These are phyloP conservation scores for Beaufortia kweichowensis DNA, from an alignment of 2,113 vertebrate genomes.

Conservation along the genomic window DNA sequence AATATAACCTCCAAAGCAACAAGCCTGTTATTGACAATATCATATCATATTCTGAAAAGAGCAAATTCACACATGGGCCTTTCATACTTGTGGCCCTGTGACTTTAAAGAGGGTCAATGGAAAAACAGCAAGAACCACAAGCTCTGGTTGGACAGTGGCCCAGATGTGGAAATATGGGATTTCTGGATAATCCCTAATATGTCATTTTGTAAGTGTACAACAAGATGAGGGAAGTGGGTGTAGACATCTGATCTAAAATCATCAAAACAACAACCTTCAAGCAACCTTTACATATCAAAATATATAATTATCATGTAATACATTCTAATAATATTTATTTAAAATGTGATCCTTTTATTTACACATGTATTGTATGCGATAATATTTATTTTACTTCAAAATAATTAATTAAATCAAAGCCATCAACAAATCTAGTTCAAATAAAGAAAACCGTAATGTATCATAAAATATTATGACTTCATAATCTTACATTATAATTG, in stretches of 20 bases:
- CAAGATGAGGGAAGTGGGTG: constrained; percentile 8
- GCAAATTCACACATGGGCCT: constrained; percentile 25
- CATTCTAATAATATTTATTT: background rate
- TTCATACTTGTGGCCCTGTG: constrained; percentile 22
- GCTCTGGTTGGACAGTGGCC: constrained; percentile 46
- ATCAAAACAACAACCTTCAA: background rate
- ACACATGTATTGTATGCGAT: too few species aligned
- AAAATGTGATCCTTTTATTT: too few species aligned
- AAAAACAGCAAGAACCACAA: constrained; percentile 48
- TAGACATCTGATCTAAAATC: constrained; percentile 33
- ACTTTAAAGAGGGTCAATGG: constrained; percentile 50
- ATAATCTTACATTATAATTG: too few species aligned
- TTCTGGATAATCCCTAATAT: constrained; percentile 51
- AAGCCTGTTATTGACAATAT: background rate
- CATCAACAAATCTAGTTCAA: too few species aligned
- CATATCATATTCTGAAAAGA: background rate
- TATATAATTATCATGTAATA: background rate
- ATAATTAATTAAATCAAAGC: too few species aligned
- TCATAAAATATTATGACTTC: too few species aligned
- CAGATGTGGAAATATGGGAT: constrained; percentile 45
- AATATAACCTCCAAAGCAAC: background rate
- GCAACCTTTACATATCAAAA: background rate
- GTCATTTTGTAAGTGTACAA: constrained; percentile 43
- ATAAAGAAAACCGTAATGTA: too few species aligned
- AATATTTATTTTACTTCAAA: too few species aligned